Percentiles rank a stretch among this genome's conserved stretches.
These are phyloP conservation scores for Ctenomys sociabilis DNA, from an alignment of 2,113 vertebrate species.

Conservation along the genomic window DNA sequence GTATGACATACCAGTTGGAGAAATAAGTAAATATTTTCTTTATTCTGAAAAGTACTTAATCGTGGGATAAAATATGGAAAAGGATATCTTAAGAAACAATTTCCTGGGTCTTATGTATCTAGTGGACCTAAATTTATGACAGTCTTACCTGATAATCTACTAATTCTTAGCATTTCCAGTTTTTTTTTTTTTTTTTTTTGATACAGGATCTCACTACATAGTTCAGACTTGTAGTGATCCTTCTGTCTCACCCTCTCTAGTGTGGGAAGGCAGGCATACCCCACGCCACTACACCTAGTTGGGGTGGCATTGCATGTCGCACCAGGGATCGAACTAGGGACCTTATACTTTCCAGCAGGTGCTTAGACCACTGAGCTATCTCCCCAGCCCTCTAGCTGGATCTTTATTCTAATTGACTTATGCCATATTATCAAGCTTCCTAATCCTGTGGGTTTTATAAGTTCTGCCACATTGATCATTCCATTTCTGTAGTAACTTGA, in stretches of 20 bases:
- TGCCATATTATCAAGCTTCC: neutral
- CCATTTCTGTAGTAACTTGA: neutral
- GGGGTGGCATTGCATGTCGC: too few relatives aligned
- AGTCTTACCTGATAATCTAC: neutral
- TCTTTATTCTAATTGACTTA: neutral
- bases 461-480: neutral
- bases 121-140: neutral
- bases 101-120: neutral
- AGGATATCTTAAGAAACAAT: neutral
- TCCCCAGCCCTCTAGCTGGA: too few relatives aligned
- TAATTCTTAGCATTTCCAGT: neutral
- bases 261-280: too few relatives aligned
- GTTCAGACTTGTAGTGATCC: too few relatives aligned
- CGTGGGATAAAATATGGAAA: neutral
- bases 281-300: too few relatives aligned
- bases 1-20: neutral
- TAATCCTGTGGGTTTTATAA: neutral
- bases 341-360: too few relatives aligned
- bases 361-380: too few relatives aligned
- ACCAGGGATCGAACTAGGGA: too few relatives aligned
- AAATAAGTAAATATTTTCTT: neutral
- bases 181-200: too few relatives aligned
- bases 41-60: neutral
- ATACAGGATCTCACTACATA: too few relatives aligned
- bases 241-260: too few relatives aligned